These are phyloP conservation scores for Meloidogyne floridensis DNA, from an alignment of 1,140 invertebrate species.

Conservation along the genomic window DNA sequence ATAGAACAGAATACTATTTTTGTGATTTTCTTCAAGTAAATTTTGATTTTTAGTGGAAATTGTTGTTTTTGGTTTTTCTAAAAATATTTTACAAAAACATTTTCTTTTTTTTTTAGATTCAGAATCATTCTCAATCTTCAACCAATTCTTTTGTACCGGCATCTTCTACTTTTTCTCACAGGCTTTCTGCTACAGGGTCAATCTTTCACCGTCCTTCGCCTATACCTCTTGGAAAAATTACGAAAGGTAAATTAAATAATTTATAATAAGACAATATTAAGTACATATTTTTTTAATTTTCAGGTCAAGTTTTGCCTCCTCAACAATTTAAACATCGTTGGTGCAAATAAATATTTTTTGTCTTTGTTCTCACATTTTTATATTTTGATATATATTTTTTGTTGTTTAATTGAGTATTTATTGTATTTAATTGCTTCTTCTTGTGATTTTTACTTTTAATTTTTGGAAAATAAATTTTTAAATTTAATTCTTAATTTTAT, in stretches of 20 bases:
- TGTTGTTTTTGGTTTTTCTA: too few relatives aligned
- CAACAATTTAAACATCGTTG: not conserved
- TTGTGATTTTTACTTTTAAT: not conserved
- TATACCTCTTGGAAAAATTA: not conserved
- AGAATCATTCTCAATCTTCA: not conserved
- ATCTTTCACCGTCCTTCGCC: not conserved
- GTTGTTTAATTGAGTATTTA: not conserved
- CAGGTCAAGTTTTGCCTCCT: not conserved
- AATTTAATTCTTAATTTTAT: not conserved
- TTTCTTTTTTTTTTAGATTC: not conserved
- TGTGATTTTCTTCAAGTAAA: too few relatives aligned
- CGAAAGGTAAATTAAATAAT: not conserved
- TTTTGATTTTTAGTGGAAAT: too few relatives aligned
- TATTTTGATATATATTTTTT: constrained; percentile 8
- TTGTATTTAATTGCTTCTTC: not conserved
- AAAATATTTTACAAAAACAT: not conserved
- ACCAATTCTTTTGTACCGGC: not conserved
- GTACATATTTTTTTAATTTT: not conserved
- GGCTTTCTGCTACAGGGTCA: constrained; percentile 4
- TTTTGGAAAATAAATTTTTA: not conserved
- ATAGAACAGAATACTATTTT: too few relatives aligned
- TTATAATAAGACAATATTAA: too few relatives aligned
- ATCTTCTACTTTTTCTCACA: not conserved
- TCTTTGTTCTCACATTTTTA: not conserved
- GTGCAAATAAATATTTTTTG: not conserved